A percentile compares a stretch with the other conserved stretches of the same genome.
These are phyloP conservation scores for Dasysyrphus tricinctus DNA, from an alignment of 2,888 invertebrate species.

Conservation along the genomic window DNA sequence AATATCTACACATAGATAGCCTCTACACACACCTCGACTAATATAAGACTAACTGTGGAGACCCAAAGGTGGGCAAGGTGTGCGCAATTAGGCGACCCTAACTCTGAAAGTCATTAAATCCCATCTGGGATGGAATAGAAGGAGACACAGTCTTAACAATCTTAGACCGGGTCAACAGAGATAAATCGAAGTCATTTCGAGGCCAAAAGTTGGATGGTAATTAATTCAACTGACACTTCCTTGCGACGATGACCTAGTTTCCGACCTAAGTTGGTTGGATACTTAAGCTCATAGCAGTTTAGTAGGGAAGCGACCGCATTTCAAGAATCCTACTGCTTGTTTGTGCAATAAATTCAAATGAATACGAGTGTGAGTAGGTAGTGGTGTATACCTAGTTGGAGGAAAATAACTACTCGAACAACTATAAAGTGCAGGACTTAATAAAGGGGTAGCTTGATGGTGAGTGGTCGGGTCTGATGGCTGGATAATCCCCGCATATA, in stretches of 20 bases:
- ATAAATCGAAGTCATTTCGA: conserved; percentile 69
- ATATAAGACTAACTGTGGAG: background rate
- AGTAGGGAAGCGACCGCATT: conserved; percentile 9
- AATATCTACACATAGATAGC: background rate
- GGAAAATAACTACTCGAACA: conserved; percentile 25
- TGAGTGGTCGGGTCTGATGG: conserved; percentile 1
- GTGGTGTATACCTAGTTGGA: too few relatives aligned
- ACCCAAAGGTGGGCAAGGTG: conserved; percentile 33
- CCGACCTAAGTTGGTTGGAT: background rate
- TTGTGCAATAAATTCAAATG: conserved; percentile 54
- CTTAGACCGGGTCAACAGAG: conserved; percentile 56
- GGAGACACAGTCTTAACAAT: conserved; percentile 7
- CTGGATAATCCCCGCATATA: background rate
- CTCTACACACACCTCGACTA: background rate
- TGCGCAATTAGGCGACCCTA: conserved; percentile 63
- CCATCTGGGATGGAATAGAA: background rate
- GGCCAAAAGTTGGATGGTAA: conserved; percentile 68
- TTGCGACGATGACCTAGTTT: conserved; percentile 58
- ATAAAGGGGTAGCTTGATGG: conserved; percentile 29
- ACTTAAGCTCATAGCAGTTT: conserved; percentile 4
- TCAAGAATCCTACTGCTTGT: conserved; percentile 18
- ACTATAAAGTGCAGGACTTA: conserved; percentile 49
- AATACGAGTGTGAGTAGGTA: conserved; percentile 1
- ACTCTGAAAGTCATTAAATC: conserved; percentile 66
- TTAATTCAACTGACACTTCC: conserved; percentile 70